Evolutionary conservation across 2,113 vertebrate genomes (phyloP), one percentile per base, ranked within the genome.

Genomic region (Odontesthes bonariensis): DNA sequence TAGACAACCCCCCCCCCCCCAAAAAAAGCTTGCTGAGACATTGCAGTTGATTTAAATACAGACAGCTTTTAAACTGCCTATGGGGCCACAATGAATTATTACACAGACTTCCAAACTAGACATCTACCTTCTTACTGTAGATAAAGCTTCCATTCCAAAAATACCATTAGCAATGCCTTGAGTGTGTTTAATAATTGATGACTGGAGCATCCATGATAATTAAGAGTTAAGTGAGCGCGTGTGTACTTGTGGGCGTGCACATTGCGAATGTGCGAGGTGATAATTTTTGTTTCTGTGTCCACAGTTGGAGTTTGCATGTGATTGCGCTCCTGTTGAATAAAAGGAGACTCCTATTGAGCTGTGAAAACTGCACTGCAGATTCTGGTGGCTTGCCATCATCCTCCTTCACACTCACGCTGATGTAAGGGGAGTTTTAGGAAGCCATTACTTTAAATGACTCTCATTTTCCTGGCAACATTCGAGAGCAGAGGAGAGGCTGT

Each of bases 121-220:
- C 86, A 86, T 75, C 86, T 70, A 89, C 81, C 80, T 84, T 86
- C 85, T 86, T 88, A 89, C 85, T 86, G 82, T 86, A 88, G 88
- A 89, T 91, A 88, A 91, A 86, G 69, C 88, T 82, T 82, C 75
- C 69, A 73, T 61, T 81, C 85, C 85, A 80, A 90, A 92, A 92
- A 86, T 87, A 91, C 86, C 91, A 91, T 89, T 82, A 87, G 86
- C 84, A 67, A 83, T 10, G 88, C 89, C 88, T 81, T 35, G 86
- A 91, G 88, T 81, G 73, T 58, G 73, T 55, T 92, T 77, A 90
- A 91, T 91, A 88, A 92, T 90, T 83, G 78, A 90, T 91, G 81
- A 87, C 67, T 72, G 22, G 70, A 79, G 82, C 81, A 81, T 84
- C 73, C 84, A 32, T 81, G 84, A 92, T 91, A 91, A 92, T 92